Conservation (phyloP, 2,888 invertebrate genomes). For the Agriopis leucophaearia region DNA sequence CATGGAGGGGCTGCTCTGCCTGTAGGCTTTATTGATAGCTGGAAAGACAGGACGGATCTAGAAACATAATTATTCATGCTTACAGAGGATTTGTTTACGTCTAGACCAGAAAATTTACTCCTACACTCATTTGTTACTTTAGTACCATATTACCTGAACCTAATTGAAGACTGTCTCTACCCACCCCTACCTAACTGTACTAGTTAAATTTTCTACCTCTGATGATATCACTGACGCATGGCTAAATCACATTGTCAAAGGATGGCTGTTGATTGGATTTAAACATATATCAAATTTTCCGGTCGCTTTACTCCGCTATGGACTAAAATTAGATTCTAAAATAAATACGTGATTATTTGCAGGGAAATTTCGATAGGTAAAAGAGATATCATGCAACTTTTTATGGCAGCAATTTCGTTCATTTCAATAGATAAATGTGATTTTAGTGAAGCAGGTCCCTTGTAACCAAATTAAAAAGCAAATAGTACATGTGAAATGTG, state of each 20-base stretch:
- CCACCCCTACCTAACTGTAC: background rate
- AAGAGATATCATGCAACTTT: no score
- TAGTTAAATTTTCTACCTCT: background rate
- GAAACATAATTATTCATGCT: constrained; percentile 61
- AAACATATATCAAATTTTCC: background rate
- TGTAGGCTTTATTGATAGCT: constrained; percentile 62
- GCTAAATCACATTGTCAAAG: constrained; percentile 4
- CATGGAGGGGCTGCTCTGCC: constrained; percentile 49
- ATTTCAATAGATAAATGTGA: no score
- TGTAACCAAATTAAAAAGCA: background rate
- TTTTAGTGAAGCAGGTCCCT: no score
- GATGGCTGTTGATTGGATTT: background rate
- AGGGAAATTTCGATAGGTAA: background rate
- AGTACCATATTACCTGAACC: background rate
- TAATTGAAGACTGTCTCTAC: background rate
- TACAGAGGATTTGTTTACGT: constrained; percentile 50
- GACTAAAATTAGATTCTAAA: background rate
- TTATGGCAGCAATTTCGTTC: no score
- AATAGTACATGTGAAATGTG: constrained; percentile 4
- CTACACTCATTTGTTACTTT: constrained; percentile 8
- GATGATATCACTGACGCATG: background rate
- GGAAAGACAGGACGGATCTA: constrained; percentile 40
- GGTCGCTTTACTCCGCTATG: background rate
- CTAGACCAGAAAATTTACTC: constrained; percentile 30
- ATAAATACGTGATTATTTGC: background rate